A percentile compares a stretch with the other conserved stretches of the same genome.
phyloP scores from a whole-genome alignment of 1,140 invertebrate genomes.

The Lamellibrachia luymesi region DNA sequence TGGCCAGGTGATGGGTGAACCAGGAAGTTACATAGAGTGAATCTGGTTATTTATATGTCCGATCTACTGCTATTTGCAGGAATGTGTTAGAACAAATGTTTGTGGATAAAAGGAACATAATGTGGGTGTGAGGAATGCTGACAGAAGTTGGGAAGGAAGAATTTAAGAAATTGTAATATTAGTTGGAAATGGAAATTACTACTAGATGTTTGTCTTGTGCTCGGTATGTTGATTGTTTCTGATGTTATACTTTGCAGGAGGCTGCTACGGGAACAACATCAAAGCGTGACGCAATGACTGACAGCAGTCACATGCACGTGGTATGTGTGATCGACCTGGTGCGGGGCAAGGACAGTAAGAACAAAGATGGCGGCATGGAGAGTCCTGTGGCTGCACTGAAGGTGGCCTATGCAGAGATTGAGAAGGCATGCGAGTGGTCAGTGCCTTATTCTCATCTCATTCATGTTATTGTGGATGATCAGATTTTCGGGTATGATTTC shows the following conservation, averaged over 20 bases:
- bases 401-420: constrained; percentile 51
- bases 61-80: background rate
- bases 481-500: background rate
- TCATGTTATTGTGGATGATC: background rate
- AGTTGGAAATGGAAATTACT: background rate
- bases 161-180: background rate
- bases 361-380: background rate
- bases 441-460: constrained; percentile 12
- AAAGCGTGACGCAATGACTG: background rate
- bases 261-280: background rate
- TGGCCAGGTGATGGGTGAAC: background rate
- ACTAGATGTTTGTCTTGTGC: background rate
- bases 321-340: constrained; percentile 23
- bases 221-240: background rate
- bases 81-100: background rate
- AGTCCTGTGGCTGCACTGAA: constrained; percentile 31
- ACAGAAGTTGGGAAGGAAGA: background rate
- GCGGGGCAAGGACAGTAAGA: constrained; percentile 11
- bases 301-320: constrained; percentile 16
- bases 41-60: background rate
- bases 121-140: background rate
- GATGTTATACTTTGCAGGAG: background rate
- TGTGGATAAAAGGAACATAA: background rate
- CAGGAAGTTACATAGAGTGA: background rate
- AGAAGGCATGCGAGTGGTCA: constrained; percentile 53